Evolutionary conservation across 2,888 invertebrate genomes (phyloP), one percentile per base, ranked within the genome.

Genomic region (Drosophila gaucha): DNA sequence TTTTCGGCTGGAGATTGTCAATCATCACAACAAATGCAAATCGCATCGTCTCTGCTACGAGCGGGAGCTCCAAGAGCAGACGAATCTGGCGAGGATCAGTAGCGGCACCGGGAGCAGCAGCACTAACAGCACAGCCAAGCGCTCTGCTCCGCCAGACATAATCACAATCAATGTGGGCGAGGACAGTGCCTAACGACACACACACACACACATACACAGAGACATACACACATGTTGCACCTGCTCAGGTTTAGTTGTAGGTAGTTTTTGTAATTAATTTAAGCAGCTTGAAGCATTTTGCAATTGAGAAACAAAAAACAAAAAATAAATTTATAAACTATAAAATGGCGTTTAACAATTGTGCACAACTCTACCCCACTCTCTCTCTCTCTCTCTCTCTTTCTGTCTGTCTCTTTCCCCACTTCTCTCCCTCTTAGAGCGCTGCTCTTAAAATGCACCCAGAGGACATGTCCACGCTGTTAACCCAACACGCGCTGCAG

Each of bases 11-110:
- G 96, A 96, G 92, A 96, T 96, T 82, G 94, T 96, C 44, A 95
- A 96, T 90, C 96, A 96, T 90, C 96, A 96, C 88, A 95, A 96
- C 90, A 95, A 95, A 89, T 95, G 95, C 90, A 96, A 96, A 90
- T 95, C 95, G 30, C 96, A 96, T 90, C 93, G 94, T 78, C 91
- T 95, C 82, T 96, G 96, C 89, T 91, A 91, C 44, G 93, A 93
- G 63, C 91, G 93, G 3, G 93, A 94, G 62, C 43, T 90, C 80
- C 87, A 90, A 33, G 89, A 91, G 56, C 72, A 78, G 26, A 12
- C 39, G 14, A 44, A 35, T 51, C 4, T 30, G 20, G 35, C 64
- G 38, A 56, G 52, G 12, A 59, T 38, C 6, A 56, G 22, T 6
- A 49, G 36, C 28, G 24, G 6, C 36, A n/a, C 54, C n/a, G n/a